Conservation (phyloP, 2,888 invertebrate genomes). For the Dusona sp. region DNA sequence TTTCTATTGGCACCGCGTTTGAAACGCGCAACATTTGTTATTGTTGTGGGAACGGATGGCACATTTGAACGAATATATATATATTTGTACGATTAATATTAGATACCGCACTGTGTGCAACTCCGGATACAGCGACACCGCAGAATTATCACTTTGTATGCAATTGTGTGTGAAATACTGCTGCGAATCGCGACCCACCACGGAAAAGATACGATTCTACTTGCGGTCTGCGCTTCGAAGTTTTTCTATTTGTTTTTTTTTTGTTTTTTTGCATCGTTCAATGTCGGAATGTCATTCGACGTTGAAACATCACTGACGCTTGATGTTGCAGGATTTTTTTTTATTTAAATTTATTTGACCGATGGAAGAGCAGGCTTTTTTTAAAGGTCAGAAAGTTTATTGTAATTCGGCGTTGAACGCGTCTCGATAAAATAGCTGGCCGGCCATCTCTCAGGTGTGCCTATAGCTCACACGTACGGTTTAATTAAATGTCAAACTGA, state of each 20-base stretch:
- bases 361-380: neutral
- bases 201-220: neutral
- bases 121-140: slow-evolving; percentile 17
- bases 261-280: neutral
- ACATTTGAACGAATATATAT: neutral
- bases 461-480: neutral
- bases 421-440: neutral
- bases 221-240: neutral
- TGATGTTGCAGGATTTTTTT: neutral
- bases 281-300: no score
- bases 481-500: neutral
- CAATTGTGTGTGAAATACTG: neutral
- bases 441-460: neutral
- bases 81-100: slow-evolving; percentile 7
- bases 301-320: neutral
- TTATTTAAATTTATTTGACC: no score
- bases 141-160: slow-evolving; percentile 19
- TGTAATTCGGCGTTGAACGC: neutral
- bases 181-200: neutral
- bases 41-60: slow-evolving; percentile 24
- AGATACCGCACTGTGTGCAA: slow-evolving; percentile 3
- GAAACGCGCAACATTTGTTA: slow-evolving; percentile 30
- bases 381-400: neutral
- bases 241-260: neutral
- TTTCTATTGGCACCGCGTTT: neutral